Base-by-base conservation (phyloP, 2,888 invertebrate genomes). In the Brachylomia viminalis region DNA sequence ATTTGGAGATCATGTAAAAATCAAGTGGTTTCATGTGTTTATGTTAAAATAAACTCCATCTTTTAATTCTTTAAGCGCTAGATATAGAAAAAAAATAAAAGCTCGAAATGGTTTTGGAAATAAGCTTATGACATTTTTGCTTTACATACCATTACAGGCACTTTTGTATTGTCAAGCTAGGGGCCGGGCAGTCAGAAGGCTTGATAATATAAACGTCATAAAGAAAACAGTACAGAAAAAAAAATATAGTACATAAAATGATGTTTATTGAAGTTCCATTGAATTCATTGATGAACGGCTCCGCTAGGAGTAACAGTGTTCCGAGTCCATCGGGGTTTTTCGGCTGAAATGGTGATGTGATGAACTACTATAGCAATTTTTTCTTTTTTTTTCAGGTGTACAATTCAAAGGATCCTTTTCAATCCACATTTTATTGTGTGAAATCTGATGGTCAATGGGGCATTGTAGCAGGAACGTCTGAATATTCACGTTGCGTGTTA, bases 401-500 rank as follows among this genome's bases (percentile, higher is more conserved):
- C 77, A 87, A 92, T 56, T 83, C 89, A 7, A 86, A 80, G 64
- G 96, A 96, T 81, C 96, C 96, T 1, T 96, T 96, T 74, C 91
- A 92, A 59, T 93, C 95, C 3, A 91, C 94, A 0, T 83, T 96
- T 45, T 96, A 95, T 77, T 96, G 96, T 75, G 91, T 95, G 13
- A 94, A 93, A 77, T 91, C 95, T 0, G 96, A 96, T 77, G 91
- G 92, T 0, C 84, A 91, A n/a, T 88, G 91, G 49, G 93, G 94
- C 0, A 84, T 96, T 2, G 67, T 96, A 2, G 94, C 92, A 0
- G 96, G 96, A 3, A 88, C 95, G 0, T 88, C 95, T 3, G 94
- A 95, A 83, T 94, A 95, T 83, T 94, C 95, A 0, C 93, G 96
- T 6, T 96, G 96, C 79, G 95, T 95, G 11, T 86, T 96, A 10